Conservation (phyloP, 2,797 vertebrate genomes). For the Poeciliopsis presidionis region DNA sequence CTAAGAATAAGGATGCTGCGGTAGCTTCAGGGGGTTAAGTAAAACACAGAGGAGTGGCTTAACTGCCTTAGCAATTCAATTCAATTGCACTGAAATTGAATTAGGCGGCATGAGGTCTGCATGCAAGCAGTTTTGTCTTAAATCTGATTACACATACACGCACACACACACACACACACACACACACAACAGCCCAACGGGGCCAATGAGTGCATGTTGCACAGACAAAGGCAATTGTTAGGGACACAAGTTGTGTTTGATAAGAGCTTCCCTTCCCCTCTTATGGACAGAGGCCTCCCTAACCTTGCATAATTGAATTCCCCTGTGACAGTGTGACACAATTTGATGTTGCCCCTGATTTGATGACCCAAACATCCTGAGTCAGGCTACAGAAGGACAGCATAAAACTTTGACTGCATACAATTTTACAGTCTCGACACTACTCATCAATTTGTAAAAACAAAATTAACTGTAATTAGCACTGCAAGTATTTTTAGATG, state of each 20-base stretch:
- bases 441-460: background rate
- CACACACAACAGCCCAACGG: conserved; percentile 32
- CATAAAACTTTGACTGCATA: background rate
- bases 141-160: conserved; percentile 74
- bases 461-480: background rate
- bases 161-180: background rate
- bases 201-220: conserved; percentile 58
- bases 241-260: conserved; percentile 73
- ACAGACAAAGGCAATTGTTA: conserved; percentile 68
- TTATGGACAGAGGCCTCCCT: conserved; percentile 32
- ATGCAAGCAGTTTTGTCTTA: conserved; percentile 69
- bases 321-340: conserved; percentile 48
- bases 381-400: conserved; percentile 13
- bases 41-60: conserved; percentile 33
- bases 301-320: conserved; percentile 46
- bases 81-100: conserved; percentile 80
- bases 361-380: conserved; percentile 50
- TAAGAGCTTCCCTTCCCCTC: conserved; percentile 48
- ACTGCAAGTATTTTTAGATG: background rate
- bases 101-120: conserved; percentile 79
- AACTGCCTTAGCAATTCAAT: conserved; percentile 75
- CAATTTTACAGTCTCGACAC: background rate
- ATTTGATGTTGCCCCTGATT: conserved; percentile 50
- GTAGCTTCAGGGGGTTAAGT: conserved; percentile 13
- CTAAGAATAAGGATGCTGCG: background rate